phyloP scores from a whole-genome alignment of 1,140 invertebrate genomes.

The Magallana ariakensis region DNA sequence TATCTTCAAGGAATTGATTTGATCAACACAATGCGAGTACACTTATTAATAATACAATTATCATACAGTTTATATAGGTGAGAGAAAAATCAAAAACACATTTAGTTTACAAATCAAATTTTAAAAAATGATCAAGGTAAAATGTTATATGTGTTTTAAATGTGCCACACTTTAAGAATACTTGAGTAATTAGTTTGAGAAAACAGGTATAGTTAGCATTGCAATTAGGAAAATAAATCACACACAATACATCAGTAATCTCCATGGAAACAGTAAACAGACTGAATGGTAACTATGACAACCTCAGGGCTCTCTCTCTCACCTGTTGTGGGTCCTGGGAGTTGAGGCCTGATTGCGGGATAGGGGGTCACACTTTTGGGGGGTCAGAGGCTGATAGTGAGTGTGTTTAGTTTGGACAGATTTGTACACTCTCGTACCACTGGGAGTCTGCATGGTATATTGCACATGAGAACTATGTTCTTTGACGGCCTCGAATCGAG shows the following conservation, averaged over 20 bases:
- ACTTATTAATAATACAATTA: too few species aligned
- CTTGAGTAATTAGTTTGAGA: neutral
- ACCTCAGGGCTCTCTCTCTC: slow-evolving; percentile 34
- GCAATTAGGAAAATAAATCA: neutral
- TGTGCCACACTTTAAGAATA: neutral
- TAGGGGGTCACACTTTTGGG: slow-evolving; percentile 59
- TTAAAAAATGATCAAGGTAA: too few species aligned
- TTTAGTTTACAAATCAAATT: too few species aligned
- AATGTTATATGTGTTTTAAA: slow-evolving; percentile 7
- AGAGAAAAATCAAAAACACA: too few species aligned
- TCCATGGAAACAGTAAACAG: slow-evolving; percentile 31
- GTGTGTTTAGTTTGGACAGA: slow-evolving; percentile 61
- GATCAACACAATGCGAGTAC: too few species aligned
- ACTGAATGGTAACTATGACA: slow-evolving; percentile 34
- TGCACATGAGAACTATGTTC: slow-evolving; percentile 61
- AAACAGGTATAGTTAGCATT: neutral
- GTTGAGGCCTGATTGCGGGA: slow-evolving; percentile 46
- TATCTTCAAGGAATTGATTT: too few species aligned
- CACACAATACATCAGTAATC: neutral
- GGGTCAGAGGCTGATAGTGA: slow-evolving; percentile 60
- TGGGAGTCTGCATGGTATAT: slow-evolving; percentile 57
- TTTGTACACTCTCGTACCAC: slow-evolving; percentile 51
- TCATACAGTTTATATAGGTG: too few species aligned
- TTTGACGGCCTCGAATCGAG: slow-evolving; percentile 50
- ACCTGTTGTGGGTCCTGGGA: slow-evolving; percentile 43